phyloP scores from a whole-genome alignment of 2,113 vertebrate genomes.

The Speoplatyrhinus poulsoni region DNA sequence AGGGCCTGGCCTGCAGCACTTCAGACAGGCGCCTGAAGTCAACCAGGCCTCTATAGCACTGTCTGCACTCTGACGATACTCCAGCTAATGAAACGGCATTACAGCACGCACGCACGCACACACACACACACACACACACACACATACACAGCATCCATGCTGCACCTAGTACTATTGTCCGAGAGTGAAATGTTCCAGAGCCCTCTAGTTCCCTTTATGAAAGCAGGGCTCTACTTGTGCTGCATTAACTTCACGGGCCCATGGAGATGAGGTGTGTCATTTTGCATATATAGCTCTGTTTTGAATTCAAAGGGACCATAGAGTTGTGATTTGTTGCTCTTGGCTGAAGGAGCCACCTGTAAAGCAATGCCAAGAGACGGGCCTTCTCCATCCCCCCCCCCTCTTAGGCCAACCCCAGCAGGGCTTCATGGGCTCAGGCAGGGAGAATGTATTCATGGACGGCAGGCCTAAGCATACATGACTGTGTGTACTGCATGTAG shows the following conservation, averaged over 20 bases:
- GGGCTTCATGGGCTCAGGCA: constrained; percentile 47
- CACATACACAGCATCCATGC: background rate
- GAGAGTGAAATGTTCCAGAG: constrained; percentile 30
- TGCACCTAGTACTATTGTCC: background rate
- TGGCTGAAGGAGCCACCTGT: constrained; percentile 57
- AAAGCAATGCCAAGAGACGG: constrained; percentile 65
- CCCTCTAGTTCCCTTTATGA: constrained; percentile 31
- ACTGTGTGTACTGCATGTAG: background rate
- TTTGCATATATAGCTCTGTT: constrained; percentile 17
- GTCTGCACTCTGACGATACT: constrained; percentile 47
- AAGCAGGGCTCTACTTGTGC: constrained; percentile 30
- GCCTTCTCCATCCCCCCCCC: constrained; percentile 52
- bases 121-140: constrained; percentile 30
- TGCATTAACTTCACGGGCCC: constrained; percentile 18
- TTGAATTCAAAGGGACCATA: constrained; percentile 35
- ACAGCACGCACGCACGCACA: constrained; percentile 35
- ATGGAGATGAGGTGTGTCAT: constrained; percentile 41
- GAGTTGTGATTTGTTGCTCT: constrained; percentile 65
- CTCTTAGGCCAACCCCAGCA: constrained; percentile 39
- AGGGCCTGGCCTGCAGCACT: constrained; percentile 42
- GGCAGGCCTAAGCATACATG: background rate
- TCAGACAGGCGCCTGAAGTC: constrained; percentile 60
- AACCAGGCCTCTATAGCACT: constrained; percentile 52
- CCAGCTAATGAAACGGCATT: constrained; percentile 51
- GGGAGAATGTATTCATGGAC: background rate